Evolutionary conservation across 2,113 vertebrate genomes (phyloP).

Genomic region (Syngnathus floridae): DNA sequence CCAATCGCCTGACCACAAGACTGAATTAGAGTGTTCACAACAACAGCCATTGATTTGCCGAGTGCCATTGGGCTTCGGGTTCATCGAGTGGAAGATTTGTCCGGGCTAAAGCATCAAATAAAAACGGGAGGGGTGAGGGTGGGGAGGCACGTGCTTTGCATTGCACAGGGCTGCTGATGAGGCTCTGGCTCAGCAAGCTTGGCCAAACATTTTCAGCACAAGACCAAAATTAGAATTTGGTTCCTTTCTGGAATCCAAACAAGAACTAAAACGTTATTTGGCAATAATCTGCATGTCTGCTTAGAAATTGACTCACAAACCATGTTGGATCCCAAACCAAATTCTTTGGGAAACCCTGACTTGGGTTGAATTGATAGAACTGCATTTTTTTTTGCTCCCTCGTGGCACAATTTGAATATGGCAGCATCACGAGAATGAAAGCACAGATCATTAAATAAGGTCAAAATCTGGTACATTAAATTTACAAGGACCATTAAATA

Average conservation of each 20-base stretch:
- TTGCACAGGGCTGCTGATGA: constrained; percentile 30
- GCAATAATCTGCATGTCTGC: not conserved
- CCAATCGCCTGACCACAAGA: constrained; percentile 53
- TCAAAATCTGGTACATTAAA: not conserved
- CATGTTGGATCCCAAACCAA: not conserved
- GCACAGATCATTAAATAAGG: not conserved
- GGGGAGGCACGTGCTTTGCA: constrained; percentile 41
- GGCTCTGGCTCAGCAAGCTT: not conserved
- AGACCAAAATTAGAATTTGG: not conserved
- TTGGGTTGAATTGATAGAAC: not conserved
- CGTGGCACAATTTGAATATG: not conserved
- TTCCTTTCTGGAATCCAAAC: not conserved
- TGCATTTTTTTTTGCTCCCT: not conserved
- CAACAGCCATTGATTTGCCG: constrained; percentile 48
- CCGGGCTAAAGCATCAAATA: constrained; percentile 41
- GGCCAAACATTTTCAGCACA: not conserved
- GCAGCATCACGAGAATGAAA: not conserved
- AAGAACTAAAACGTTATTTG: not conserved
- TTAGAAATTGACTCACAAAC: not conserved
- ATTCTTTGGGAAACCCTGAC: not conserved
- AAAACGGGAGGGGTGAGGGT: constrained; percentile 29
- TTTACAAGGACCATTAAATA: not conserved
- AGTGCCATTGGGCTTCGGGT: constrained; percentile 27
- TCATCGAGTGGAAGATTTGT: constrained; percentile 29
- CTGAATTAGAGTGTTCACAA: constrained; percentile 58